Conservation (phyloP, 2,888 invertebrate genomes). For the Ochropleura plecta region DNA sequence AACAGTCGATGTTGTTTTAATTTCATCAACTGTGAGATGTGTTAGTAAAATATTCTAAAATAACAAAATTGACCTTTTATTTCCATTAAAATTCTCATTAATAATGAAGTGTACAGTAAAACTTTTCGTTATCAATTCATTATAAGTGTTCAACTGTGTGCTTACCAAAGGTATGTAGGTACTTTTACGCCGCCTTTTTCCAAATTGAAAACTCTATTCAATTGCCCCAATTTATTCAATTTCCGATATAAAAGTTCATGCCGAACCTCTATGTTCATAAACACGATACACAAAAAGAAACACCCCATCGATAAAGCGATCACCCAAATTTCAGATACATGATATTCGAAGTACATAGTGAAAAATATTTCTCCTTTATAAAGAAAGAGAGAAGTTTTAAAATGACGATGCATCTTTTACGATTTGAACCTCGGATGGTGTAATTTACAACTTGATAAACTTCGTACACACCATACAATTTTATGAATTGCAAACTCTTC, state of each 20-base stretch:
- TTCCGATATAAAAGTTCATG: slow-evolving; percentile 5
- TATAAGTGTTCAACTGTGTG: not conserved
- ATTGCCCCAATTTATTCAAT: slow-evolving; percentile 23
- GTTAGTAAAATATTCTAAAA: not conserved
- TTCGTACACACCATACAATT: not conserved
- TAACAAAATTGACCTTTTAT: not conserved
- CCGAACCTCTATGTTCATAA: not conserved
- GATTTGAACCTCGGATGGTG: not conserved
- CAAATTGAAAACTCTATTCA: slow-evolving; percentile 9
- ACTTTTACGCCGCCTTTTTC: not conserved
- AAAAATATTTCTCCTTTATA: no score
- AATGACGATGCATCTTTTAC: not conserved
- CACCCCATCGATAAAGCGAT: not conserved
- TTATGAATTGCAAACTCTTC: slow-evolving; percentile 30
- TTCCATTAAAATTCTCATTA: not conserved
- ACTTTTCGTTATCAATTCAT: not conserved
- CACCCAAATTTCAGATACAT: not conserved
- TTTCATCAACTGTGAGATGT: not conserved
- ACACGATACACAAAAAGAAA: not conserved
- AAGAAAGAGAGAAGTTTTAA: not conserved
- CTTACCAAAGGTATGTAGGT: not conserved
- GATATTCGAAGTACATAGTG: not conserved
- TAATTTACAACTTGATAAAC: slow-evolving; percentile 10
- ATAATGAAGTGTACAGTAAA: not conserved
- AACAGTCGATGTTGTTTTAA: not conserved